These are phyloP conservation scores for Synodontis membranacea DNA, from an alignment of 2,113 vertebrate genomes.

Conservation along the genomic window DNA sequence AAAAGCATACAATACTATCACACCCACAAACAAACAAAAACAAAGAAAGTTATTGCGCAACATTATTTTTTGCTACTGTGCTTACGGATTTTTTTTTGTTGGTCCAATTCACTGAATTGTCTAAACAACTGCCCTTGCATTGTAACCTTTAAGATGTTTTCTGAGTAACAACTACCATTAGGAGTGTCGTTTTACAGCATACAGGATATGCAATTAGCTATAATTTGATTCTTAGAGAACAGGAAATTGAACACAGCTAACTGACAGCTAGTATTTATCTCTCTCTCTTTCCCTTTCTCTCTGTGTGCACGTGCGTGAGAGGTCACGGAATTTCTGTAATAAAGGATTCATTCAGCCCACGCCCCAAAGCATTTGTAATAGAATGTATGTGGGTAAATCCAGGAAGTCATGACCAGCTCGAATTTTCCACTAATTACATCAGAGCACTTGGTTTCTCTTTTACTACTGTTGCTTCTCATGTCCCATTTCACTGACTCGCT, in stretches of 20 bases:
- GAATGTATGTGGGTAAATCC: conserved; percentile 17
- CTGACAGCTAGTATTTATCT: background rate
- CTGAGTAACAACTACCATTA: background rate
- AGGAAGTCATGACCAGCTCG: conserved; percentile 26
- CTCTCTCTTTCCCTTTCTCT: background rate
- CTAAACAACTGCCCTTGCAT: background rate
- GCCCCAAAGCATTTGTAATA: conserved; percentile 29
- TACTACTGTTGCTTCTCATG: background rate
- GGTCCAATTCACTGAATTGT: background rate
- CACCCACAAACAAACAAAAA: background rate
- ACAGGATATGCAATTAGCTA: conserved; percentile 4
- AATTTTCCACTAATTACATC: conserved; percentile 33
- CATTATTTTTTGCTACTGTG: background rate
- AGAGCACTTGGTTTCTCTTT: background rate
- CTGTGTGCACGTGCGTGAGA: background rate
- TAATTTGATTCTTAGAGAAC: conserved; percentile 14
- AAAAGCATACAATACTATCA: background rate
- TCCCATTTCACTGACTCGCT: background rate
- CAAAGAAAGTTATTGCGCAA: background rate
- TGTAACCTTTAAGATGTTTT: background rate
- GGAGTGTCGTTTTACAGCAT: background rate
- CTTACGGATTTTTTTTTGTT: background rate
- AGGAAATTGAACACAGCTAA: conserved; percentile 12
- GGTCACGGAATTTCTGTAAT: conserved; percentile 14
- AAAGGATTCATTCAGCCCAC: conserved; percentile 42